Evolutionary conservation across 2,113 vertebrate genomes (phyloP).

Genomic region (Chinchilla lanigera): DNA sequence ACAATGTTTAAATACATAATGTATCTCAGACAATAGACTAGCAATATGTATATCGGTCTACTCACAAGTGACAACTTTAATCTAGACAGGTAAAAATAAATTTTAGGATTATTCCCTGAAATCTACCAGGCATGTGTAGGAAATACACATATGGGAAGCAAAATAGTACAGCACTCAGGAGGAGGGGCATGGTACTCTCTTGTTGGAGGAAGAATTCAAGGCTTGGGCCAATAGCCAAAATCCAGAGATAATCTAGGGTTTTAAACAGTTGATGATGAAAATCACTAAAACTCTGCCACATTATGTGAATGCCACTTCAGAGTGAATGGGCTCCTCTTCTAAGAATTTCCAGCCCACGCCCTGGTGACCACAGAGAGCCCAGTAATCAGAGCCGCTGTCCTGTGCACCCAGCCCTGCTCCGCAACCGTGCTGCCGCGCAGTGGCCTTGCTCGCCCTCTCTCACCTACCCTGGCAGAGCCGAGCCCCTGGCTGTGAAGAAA

Average conservation of each 20-base stretch:
- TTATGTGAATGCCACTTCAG: slow-evolving; percentile 63
- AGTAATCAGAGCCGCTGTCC: slow-evolving; percentile 54
- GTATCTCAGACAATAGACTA: not conserved
- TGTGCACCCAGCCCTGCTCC: slow-evolving; percentile 49
- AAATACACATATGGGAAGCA: slow-evolving; percentile 41
- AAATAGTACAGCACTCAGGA: slow-evolving; percentile 54
- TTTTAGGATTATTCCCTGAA: slow-evolving; percentile 50
- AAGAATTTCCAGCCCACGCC: slow-evolving; percentile 79
- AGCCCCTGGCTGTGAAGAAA: slow-evolving; percentile 91
- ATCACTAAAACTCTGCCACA: slow-evolving; percentile 70
- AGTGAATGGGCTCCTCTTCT: slow-evolving; percentile 72
- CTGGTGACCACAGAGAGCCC: slow-evolving; percentile 73
- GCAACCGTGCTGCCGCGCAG: not conserved
- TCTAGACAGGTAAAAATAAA: slow-evolving; percentile 50
- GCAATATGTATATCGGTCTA: slow-evolving; percentile 30
- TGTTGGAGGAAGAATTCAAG: slow-evolving; percentile 69
- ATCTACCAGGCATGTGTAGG: not conserved
- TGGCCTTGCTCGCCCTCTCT: slow-evolving; percentile 73
- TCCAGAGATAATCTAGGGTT: slow-evolving; percentile 68
- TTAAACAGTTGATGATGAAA: slow-evolving; percentile 68
- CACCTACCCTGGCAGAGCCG: slow-evolving; percentile 90
- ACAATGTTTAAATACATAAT: slow-evolving; percentile 29
- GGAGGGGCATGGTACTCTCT: slow-evolving; percentile 25
- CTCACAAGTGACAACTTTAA: slow-evolving; percentile 36
- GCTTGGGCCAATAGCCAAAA: slow-evolving; percentile 68